A percentile compares a stretch with the other conserved stretches of the same genome.
Conservation (phyloP, 2,113 vertebrate species). For the Ancistrus triradiatus region DNA sequence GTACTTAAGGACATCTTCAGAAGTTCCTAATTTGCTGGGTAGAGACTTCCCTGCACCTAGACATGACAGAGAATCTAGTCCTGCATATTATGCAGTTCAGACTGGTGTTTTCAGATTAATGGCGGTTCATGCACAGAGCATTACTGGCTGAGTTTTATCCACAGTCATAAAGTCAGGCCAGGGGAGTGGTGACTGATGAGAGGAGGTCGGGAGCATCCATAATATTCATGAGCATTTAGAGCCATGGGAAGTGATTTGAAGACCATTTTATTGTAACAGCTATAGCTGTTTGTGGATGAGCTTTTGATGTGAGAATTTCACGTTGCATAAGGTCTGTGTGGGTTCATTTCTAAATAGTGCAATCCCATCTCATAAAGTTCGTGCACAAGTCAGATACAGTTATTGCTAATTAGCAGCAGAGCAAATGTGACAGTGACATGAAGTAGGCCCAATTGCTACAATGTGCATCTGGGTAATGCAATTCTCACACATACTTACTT, state of each 20-base stretch:
- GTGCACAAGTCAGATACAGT: too few species aligned
- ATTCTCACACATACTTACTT: too few species aligned
- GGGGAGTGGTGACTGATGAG: not conserved
- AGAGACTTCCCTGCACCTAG: slow-evolving; percentile 4
- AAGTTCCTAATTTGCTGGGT: slow-evolving; percentile 7
- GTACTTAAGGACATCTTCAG: slow-evolving; percentile 33
- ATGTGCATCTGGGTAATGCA: too few species aligned
- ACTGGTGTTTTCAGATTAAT: not conserved
- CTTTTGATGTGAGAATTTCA: too few species aligned
- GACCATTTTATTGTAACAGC: too few species aligned
- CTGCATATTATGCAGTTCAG: slow-evolving; percentile 3
- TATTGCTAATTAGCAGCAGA: not conserved
- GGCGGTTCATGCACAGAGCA: not conserved
- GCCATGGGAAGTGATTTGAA: slow-evolving; percentile 9
- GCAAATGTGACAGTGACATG: not conserved
- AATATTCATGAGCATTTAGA: slow-evolving; percentile 11
- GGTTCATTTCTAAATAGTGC: not conserved
- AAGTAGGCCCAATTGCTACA: too few species aligned
- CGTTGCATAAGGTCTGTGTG: too few species aligned
- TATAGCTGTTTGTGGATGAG: not conserved
- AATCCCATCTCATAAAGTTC: not conserved
- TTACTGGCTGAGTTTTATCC: not conserved
- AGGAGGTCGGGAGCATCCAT: not conserved
- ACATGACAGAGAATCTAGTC: slow-evolving; percentile 3
- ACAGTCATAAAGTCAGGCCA: not conserved